A percentile compares a stretch with the other conserved stretches of the same genome.
These are phyloP conservation scores for Harmothoe impar DNA, from an alignment of 2,888 invertebrate genomes.

Conservation along the genomic window DNA sequence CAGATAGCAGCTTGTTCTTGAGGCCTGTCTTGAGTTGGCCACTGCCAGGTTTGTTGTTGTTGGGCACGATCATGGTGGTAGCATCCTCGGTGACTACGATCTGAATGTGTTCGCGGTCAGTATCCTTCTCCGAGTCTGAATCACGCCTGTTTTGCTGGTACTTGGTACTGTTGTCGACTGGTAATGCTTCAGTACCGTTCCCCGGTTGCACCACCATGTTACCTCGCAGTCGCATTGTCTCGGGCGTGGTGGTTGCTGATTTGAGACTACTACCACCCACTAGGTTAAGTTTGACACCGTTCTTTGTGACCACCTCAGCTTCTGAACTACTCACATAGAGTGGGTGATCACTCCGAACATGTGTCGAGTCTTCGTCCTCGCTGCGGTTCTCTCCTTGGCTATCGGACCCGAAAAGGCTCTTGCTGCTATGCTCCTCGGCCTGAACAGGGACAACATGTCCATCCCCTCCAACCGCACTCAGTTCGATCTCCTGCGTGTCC, in stretches of 20 bases:
- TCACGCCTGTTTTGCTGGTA: slow-evolving; percentile 21
- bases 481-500: slow-evolving; percentile 22
- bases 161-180: slow-evolving; percentile 29
- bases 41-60: slow-evolving; percentile 29
- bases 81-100: slow-evolving; percentile 60
- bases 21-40: slow-evolving; percentile 5
- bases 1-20: slow-evolving; percentile 53
- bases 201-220: neutral
- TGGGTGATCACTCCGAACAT: slow-evolving; percentile 62
- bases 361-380: slow-evolving; percentile 65
- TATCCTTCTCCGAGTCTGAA: slow-evolving; percentile 31
- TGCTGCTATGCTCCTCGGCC: slow-evolving; percentile 66
- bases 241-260: neutral
- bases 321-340: slow-evolving; percentile 65
- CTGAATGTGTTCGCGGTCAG: slow-evolving; percentile 59
- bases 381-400: slow-evolving; percentile 65
- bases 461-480: slow-evolving; percentile 26
- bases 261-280: neutral
- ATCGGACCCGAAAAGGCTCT: slow-evolving; percentile 69
- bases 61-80: slow-evolving; percentile 22
- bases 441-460: slow-evolving; percentile 28
- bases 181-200: neutral
- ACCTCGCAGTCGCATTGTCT: neutral
- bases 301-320: slow-evolving; percentile 58
- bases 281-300: slow-evolving; percentile 48